A percentile compares a stretch with the other conserved stretches of the same genome.
These are phyloP conservation scores for Anolis carolinensis DNA, from an alignment of 2,113 vertebrate genomes.

Conservation along the genomic window DNA sequence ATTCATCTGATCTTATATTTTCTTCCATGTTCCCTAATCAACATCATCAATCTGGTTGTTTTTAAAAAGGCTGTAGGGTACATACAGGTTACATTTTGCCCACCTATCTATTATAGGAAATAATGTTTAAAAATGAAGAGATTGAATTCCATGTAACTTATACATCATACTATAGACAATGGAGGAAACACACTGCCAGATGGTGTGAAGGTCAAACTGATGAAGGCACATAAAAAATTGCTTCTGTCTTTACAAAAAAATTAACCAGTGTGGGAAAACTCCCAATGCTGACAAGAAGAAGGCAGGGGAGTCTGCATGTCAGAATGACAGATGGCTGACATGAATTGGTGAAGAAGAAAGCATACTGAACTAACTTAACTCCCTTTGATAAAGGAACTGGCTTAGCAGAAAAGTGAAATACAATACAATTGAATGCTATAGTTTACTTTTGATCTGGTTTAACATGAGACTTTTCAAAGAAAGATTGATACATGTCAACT, in stretches of 20 bases:
- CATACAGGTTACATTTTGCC: not conserved
- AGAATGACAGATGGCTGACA: conserved; percentile 12
- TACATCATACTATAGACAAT: not conserved
- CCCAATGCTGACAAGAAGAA: not conserved
- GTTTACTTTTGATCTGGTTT: conserved; percentile 13
- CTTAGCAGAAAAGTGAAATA: not conserved
- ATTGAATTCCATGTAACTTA: not conserved
- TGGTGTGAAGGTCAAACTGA: not conserved
- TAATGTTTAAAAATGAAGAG: not conserved
- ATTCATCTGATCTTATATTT: too few relatives aligned
- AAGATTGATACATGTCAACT: not conserved
- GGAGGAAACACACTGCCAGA: not conserved
- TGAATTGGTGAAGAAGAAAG: conserved; percentile 9
- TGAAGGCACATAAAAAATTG: not conserved
- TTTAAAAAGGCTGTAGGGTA: not conserved
- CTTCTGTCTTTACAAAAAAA: not conserved
- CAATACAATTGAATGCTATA: not conserved
- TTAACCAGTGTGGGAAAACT: not conserved
- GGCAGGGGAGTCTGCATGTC: not conserved
- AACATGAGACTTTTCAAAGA: not conserved
- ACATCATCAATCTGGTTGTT: too few relatives aligned
- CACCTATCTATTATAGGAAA: not conserved
- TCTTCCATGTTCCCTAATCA: too few relatives aligned
- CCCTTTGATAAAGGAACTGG: not conserved
- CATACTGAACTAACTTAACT: conserved; percentile 1